phyloP scores from a whole-genome alignment of 2,888 invertebrate species.

The Girardia tigrina region DNA sequence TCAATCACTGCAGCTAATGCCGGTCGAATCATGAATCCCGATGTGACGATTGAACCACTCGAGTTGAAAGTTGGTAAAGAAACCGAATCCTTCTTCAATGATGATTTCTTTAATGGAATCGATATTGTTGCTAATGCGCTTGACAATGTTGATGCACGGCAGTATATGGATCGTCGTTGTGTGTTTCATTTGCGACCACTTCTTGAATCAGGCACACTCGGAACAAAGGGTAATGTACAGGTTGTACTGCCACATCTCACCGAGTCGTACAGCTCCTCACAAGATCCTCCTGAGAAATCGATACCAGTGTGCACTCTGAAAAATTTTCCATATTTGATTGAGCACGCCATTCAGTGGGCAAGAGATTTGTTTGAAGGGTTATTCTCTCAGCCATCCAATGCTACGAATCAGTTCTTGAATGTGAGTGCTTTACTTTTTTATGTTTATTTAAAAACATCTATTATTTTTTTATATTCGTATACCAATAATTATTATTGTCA shows the following conservation, averaged over 20 bases:
- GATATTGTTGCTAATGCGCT: conserved; percentile 91
- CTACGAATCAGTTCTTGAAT: conserved; percentile 41
- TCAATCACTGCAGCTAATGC: no score
- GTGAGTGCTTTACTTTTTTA: no score
- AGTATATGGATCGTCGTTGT: conserved; percentile 93
- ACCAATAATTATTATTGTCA: no score
- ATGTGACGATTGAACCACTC: conserved; percentile 45
- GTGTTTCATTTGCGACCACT: conserved; percentile 89
- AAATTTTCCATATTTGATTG: conserved; percentile 97
- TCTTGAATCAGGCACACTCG: conserved; percentile 88
- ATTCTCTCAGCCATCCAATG: conserved; percentile 67
- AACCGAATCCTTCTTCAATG: conserved; percentile 81
- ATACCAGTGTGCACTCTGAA: conserved; percentile 94
- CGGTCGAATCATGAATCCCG: conserved; percentile 55
- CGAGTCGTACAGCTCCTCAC: conserved; percentile 84
- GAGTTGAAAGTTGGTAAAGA: conserved; percentile 72
- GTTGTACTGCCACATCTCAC: conserved; percentile 88
- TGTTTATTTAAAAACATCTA: no score
- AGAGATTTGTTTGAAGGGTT: conserved; percentile 67
- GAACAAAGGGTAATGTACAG: conserved; percentile 85
- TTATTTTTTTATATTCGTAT: no score
- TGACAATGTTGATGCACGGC: conserved; percentile 85
- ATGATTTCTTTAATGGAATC: conserved; percentile 76
- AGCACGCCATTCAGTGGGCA: conserved; percentile 55
- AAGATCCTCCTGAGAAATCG: conserved; percentile 95